Base-by-base conservation (phyloP, 2,113 vertebrate genomes). In the Anarhynchus alexandrinus region DNA sequence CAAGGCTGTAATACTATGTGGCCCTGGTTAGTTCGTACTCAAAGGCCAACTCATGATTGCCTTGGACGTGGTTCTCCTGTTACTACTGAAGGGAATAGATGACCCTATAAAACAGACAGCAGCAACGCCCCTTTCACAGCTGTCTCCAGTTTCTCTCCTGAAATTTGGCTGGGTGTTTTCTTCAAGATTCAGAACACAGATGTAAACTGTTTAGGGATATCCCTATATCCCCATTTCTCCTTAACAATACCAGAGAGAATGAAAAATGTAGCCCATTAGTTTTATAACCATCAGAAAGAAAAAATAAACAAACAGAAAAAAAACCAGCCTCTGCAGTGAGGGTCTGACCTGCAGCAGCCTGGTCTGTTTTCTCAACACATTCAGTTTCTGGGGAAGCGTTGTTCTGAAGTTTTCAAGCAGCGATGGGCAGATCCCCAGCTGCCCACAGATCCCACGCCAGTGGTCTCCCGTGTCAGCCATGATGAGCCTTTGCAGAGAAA, bases 191-290 rank as follows among this genome's bases (percentile, higher is more conserved):
- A 93, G 73, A 92, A 43, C 72, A 82, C 79, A 95, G 85, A 82
- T 78, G 91, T 90, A 94, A 96, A 85, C 95, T 40, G 59, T 82
- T 96, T 52, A 76, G 86, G 86, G 77, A 93, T 87, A 90, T 69
- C 77, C 82, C 80, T 92, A 34, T 77, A 81, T 71, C 67, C 74
- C 67, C 58, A 26, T 36, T 96, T 86, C 76, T 90, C 9, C 25
- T 88, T 92, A 92, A 38, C 59, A 43, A 30, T 34, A 40, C 87
- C 25, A 67, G 29, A 62, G 67, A 93, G 87, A 47, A 91, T 49
- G 76, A 88, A 91, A 94, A 95, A 70, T 54, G n/a, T 16, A 32
- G 22, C 19, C 70, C 10, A 1, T 61, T 69, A 51, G n/a, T 70
- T 91, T 88, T 91, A 82, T 16, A 91, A 76, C 43, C 25, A 29